Evolutionary conservation across 2,888 invertebrate species (phyloP).

Genomic region (Saturnia pavonia): DNA sequence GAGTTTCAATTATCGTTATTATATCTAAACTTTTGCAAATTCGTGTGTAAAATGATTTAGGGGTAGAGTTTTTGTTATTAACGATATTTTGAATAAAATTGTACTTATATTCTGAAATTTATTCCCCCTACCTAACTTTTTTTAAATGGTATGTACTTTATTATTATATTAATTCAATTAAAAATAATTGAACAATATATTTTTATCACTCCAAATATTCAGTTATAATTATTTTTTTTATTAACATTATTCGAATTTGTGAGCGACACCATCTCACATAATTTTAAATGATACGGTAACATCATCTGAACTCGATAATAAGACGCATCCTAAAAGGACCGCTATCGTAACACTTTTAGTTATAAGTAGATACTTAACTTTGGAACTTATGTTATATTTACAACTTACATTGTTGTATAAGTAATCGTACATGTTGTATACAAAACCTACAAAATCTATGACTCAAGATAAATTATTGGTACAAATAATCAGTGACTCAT

Average conservation of each 20-base stretch:
- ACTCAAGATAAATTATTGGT: slow-evolving; percentile 10
- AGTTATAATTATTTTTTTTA: not conserved
- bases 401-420: not conserved
- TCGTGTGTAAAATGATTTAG: not conserved
- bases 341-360: not conserved
- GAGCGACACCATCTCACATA: too few relatives aligned
- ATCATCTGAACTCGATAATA: too few relatives aligned
- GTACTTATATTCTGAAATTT: not conserved
- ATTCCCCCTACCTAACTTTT: too few relatives aligned
- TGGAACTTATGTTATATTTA: too few relatives aligned
- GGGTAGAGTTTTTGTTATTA: not conserved
- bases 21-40: not conserved
- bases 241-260: too few relatives aligned
- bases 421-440: not conserved
- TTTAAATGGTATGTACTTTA: too few relatives aligned
- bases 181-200: not conserved
- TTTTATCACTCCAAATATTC: not conserved
- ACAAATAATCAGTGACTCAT: slow-evolving; percentile 8
- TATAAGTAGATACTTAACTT: too few relatives aligned
- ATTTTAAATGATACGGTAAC: too few relatives aligned
- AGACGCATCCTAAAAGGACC: not conserved
- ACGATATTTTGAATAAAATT: not conserved
- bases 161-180: too few relatives aligned
- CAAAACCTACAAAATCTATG: not conserved
- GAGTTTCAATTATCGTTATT: slow-evolving; percentile 5